Conservation (phyloP, 2,797 vertebrate genomes). For the Spinus pinus region DNA sequence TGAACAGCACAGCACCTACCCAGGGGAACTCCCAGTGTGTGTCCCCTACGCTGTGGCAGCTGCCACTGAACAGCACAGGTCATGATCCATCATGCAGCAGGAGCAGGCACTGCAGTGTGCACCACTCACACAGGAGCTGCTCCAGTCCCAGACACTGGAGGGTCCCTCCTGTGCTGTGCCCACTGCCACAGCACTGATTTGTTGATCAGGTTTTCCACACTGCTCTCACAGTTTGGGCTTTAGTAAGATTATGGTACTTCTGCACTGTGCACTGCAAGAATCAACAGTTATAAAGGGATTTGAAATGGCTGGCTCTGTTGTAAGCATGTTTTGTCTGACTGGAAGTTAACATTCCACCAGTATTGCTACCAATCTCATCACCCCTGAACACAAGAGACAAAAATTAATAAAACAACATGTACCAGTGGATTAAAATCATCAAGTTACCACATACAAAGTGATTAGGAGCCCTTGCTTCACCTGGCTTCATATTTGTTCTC, state of each 20-base stretch:
- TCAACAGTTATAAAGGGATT: background rate
- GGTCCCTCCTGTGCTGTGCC: background rate
- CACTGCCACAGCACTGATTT: background rate
- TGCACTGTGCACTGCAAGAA: background rate
- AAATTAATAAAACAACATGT: background rate
- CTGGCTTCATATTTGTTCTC: background rate
- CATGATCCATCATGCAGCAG: background rate
- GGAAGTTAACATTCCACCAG: background rate
- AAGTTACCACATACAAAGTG: background rate
- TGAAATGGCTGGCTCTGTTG: background rate
- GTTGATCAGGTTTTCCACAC: background rate
- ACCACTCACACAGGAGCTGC: background rate
- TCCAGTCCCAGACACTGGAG: background rate
- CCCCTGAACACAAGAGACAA: background rate
- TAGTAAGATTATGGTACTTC: background rate
- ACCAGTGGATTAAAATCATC: background rate
- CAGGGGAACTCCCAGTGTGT: fast-evolving
- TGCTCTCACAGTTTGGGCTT: background rate
- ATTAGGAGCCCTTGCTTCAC: background rate
- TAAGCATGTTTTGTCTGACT: background rate
- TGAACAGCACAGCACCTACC: background rate
- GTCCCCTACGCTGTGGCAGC: fast-evolving
- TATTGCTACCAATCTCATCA: background rate
- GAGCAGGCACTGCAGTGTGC: fast-evolving
- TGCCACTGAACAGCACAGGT: background rate